phyloP scores from a whole-genome alignment of 2,888 invertebrate species.

The Himalopsyche kuldschensis region DNA sequence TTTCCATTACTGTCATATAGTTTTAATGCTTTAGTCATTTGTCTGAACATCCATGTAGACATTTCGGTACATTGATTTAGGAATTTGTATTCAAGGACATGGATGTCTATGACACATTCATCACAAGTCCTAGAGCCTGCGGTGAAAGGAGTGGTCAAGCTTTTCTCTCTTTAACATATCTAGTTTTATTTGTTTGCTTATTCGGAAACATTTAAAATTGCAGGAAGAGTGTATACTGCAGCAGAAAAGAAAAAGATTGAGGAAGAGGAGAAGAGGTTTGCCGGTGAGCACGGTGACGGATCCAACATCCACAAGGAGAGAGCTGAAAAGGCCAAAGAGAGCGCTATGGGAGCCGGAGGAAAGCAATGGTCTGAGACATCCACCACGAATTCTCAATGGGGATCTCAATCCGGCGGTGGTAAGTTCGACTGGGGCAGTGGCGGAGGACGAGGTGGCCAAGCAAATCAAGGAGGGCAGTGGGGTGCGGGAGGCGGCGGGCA shows the following conservation, averaged over 20 bases:
- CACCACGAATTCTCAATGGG: not conserved
- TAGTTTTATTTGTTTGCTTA: not conserved
- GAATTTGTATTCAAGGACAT: no score
- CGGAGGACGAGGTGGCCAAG: slow-evolving; percentile 8
- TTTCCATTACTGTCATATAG: not conserved
- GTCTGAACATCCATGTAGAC: no score
- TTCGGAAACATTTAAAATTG: not conserved
- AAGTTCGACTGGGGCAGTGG: slow-evolving; percentile 30
- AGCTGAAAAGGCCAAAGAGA: slow-evolving; percentile 42
- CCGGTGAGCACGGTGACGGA: slow-evolving; percentile 52
- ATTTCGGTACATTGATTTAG: no score
- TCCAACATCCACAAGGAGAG: slow-evolving; percentile 50
- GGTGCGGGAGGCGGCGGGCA: slow-evolving; percentile 40
- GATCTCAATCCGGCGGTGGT: slow-evolving; percentile 37
- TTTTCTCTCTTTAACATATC: not conserved
- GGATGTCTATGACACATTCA: no score
- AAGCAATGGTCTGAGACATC: not conserved
- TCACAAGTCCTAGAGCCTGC: no score
- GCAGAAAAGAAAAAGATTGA: slow-evolving; percentile 49
- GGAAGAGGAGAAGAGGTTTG: slow-evolving; percentile 45
- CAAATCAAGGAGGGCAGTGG: slow-evolving; percentile 33
- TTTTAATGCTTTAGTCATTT: no score
- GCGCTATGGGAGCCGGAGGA: not conserved
- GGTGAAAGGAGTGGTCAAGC: no score
- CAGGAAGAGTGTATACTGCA: slow-evolving; percentile 43